Evolutionary conservation across 2,888 invertebrate genomes (phyloP).

Genomic region (Anaspis maculata): DNA sequence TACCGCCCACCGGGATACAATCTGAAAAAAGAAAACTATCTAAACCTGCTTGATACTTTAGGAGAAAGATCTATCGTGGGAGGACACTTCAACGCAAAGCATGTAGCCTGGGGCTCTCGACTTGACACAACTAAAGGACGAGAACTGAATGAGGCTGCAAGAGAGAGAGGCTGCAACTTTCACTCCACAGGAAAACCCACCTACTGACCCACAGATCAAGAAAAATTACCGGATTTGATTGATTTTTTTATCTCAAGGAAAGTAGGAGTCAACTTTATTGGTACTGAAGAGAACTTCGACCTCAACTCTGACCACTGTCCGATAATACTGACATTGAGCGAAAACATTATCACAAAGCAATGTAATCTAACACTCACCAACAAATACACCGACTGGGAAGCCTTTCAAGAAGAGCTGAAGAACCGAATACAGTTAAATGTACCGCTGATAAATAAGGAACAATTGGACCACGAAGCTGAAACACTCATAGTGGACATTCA

Average conservation of each 20-base stretch:
- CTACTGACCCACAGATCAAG: no score
- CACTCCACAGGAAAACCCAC: no score
- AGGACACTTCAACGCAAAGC: no score
- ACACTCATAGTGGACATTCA: neutral
- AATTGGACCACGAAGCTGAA: neutral
- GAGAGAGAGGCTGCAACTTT: no score
- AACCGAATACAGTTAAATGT: neutral
- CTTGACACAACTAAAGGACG: no score
- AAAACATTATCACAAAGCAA: neutral
- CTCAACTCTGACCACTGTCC: slow-evolving; percentile 12
- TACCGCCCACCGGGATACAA: slow-evolving; percentile 3
- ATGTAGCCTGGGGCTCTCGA: no score
- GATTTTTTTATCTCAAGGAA: slow-evolving; percentile 8
- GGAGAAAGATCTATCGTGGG: no score
- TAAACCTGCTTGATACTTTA: no score
- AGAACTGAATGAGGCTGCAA: no score
- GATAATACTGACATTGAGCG: neutral
- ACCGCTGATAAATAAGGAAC: neutral
- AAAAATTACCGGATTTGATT: no score
- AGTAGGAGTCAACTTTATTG: slow-evolving; percentile 8
- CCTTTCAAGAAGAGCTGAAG: no score
- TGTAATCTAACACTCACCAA: neutral
- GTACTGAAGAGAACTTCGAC: slow-evolving; percentile 7
- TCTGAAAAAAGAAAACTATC: no score
- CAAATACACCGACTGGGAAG: neutral